Evolutionary conservation across 2,888 invertebrate species (phyloP).

Genomic region (Anoplius nigerrimus): DNA sequence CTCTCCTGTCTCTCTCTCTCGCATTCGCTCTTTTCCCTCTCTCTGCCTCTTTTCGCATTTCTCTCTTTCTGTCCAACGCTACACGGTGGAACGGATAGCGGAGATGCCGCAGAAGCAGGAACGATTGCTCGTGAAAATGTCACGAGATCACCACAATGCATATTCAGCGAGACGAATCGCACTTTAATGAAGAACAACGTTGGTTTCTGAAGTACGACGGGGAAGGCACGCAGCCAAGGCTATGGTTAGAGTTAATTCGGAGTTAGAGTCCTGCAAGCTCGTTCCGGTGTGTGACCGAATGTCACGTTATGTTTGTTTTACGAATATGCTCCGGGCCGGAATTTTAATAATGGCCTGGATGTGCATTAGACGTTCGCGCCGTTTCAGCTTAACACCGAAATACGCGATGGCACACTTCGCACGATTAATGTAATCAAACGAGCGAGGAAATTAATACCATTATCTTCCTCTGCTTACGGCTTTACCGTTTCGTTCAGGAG

Average conservation of each 20-base stretch:
- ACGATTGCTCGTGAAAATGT: constrained; percentile 22
- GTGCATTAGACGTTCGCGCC: no score
- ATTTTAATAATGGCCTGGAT: no score
- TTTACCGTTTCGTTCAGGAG: no score
- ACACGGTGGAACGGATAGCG: constrained; percentile 6
- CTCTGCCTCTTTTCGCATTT: not conserved
- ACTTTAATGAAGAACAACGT: constrained; percentile 38
- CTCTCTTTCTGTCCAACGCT: not conserved
- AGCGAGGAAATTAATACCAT: no score
- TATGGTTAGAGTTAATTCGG: constrained; percentile 44
- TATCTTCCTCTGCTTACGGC: no score
- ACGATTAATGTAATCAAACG: no score
- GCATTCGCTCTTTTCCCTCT: not conserved
- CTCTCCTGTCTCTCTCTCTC: not conserved
- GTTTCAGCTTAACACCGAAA: no score
- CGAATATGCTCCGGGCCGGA: no score
- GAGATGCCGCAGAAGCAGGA: not conserved
- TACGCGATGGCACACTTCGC: no score
- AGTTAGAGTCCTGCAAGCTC: constrained; percentile 26
- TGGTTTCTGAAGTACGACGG: constrained; percentile 24
- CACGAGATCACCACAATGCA: constrained; percentile 26
- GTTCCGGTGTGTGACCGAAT: constrained; percentile 28
- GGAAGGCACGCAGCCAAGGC: constrained; percentile 45
- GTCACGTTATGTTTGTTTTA: constrained; percentile 11
- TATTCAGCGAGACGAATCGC: constrained; percentile 45